These are phyloP conservation scores for Spea hammondii DNA, from an alignment of 2,797 vertebrate species.

Conservation along the genomic window DNA sequence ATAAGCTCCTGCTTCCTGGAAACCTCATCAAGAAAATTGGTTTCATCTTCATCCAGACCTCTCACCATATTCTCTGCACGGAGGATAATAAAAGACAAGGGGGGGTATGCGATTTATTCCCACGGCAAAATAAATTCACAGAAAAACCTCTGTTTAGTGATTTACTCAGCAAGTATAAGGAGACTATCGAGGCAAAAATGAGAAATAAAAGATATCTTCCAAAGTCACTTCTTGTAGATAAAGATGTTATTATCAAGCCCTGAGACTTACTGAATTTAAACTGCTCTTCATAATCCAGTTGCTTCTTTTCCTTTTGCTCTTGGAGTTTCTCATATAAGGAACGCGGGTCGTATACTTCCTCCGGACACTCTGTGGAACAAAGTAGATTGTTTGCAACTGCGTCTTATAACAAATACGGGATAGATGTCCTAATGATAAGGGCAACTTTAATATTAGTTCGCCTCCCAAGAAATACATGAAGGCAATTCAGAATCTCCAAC, in stretches of 20 bases:
- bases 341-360: conserved; percentile 88
- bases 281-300: conserved; percentile 94
- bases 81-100: conserved; percentile 14
- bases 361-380: conserved; percentile 81
- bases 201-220: neutral
- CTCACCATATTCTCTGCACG: conserved; percentile 96
- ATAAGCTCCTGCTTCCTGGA: conserved; percentile 91
- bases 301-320: conserved; percentile 96
- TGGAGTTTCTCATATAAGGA: conserved; percentile 90
- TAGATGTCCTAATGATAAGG: too few species aligned
- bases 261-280: conserved; percentile 93
- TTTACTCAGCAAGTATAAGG: too few species aligned
- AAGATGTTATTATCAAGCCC: neutral
- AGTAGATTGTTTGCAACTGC: neutral
- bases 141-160: neutral
- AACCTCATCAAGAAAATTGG: conserved; percentile 93
- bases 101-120: neutral
- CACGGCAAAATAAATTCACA: too few species aligned
- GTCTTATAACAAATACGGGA: too few species aligned
- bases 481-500: too few species aligned
- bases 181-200: too few species aligned
- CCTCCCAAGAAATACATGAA: too few species aligned
- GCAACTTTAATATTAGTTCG: too few species aligned
- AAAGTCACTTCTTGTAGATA: neutral
- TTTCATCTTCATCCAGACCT: conserved; percentile 94